Conservation (phyloP, 2,888 invertebrate genomes). For the Drosophila kanekoi region DNA sequence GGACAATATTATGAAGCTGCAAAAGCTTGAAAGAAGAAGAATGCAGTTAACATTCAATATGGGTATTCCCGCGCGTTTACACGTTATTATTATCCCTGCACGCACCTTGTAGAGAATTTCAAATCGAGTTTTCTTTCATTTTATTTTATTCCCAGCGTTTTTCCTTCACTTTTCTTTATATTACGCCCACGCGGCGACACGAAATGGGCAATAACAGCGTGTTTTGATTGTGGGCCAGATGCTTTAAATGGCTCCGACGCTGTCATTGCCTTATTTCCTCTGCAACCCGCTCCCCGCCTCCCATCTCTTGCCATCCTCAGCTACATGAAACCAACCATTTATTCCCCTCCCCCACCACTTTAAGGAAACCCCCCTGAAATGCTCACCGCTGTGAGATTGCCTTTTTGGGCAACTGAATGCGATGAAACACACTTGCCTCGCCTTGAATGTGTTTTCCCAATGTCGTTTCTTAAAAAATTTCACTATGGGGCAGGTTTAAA, state of each 20-base stretch:
- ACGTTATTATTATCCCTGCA: constrained; percentile 18
- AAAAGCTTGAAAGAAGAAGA: no score
- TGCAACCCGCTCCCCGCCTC: constrained; percentile 27
- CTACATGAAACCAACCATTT: no score
- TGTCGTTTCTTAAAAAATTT: no score
- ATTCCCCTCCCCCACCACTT: constrained; percentile 12
- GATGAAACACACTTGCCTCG: no score
- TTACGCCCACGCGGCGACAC: constrained; percentile 62
- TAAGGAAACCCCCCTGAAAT: constrained; percentile 34
- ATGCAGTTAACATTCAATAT: no score
- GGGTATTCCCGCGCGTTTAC: not conserved
- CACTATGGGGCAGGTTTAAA: no score
- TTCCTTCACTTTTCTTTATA: constrained; percentile 31
- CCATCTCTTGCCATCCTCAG: no score
- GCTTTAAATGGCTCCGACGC: constrained; percentile 60
- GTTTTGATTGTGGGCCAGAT: constrained; percentile 71
- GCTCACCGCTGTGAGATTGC: constrained; percentile 64
- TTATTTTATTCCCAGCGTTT: constrained; percentile 6
- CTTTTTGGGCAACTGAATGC: constrained; percentile 6
- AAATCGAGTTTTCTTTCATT: constrained; percentile 56
- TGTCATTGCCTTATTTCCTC: constrained; percentile 35
- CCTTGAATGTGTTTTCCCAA: no score
- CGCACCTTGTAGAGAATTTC: constrained; percentile 49
- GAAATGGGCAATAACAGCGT: constrained; percentile 70
- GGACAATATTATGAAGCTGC: no score